Conservation (phyloP, 2,113 vertebrate genomes). For the Malurus alboscapulatus region DNA sequence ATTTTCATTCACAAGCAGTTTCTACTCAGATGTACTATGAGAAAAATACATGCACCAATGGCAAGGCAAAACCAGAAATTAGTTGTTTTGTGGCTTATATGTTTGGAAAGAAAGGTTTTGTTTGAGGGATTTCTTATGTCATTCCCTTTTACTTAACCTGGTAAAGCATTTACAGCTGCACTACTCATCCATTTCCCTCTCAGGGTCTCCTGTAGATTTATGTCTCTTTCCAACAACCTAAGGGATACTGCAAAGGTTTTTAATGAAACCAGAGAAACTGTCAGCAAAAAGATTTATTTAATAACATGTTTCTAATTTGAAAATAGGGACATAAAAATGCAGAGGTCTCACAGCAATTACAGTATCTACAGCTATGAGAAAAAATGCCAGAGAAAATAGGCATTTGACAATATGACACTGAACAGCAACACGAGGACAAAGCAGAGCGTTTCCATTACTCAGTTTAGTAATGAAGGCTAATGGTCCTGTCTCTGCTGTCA, state of each 20-base stretch:
- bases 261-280: neutral
- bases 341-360: slow-evolving; percentile 3
- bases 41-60: neutral
- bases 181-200: neutral
- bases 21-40: neutral
- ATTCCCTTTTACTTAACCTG: neutral
- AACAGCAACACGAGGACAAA: neutral
- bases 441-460: neutral
- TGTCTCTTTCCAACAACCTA: neutral
- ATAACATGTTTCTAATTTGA: neutral
- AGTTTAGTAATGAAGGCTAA: slow-evolving; percentile 21
- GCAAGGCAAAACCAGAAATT: neutral
- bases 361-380: neutral
- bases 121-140: neutral
- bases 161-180: neutral
- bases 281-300: neutral
- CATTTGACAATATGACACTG: neutral
- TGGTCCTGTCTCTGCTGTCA: neutral
- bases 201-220: neutral
- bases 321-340: neutral
- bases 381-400: slow-evolving; percentile 9
- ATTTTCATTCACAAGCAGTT: neutral
- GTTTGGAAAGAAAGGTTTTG: neutral
- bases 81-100: neutral
- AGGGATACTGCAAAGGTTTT: neutral